Conservation (phyloP, 2,888 invertebrate species). For the Steromphala cineraria region DNA sequence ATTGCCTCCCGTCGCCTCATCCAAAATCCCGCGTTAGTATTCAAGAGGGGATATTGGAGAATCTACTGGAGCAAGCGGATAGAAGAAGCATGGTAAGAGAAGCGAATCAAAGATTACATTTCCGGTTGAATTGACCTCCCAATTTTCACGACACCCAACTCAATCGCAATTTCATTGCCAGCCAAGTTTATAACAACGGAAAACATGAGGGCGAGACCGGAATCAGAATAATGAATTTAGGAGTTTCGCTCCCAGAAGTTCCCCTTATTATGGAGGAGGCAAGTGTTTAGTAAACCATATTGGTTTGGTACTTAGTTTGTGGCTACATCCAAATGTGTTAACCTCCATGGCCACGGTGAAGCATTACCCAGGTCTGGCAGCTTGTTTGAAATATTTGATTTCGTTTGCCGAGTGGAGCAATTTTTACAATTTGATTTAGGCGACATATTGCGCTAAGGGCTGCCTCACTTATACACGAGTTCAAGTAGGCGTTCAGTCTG, state of each 20-base stretch:
- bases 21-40: not conserved
- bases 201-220: not conserved
- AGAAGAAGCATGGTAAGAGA: not conserved
- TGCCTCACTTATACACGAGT: not conserved
- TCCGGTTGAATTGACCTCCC: slow-evolving; percentile 8
- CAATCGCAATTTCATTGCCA: slow-evolving; percentile 5
- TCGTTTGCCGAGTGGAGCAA: not conserved
- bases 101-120: slow-evolving; percentile 8
- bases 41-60: not conserved
- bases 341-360: not conserved
- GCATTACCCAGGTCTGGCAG: not conserved
- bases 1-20: not conserved
- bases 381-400: slow-evolving; percentile 5
- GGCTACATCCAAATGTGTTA: not conserved
- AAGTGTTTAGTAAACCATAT: slow-evolving; percentile 8
- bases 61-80: not conserved
- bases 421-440: slow-evolving; percentile 1
- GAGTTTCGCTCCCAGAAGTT: not conserved
- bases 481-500: not conserved
- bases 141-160: slow-evolving; percentile 5
- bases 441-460: not conserved
- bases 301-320: not conserved
- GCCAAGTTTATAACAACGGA: slow-evolving; percentile 3
- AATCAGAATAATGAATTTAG: slow-evolving; percentile 5
- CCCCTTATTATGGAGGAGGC: not conserved